Conservation (phyloP, 2,797 vertebrate genomes). For the Anguilla megastoma region DNA sequence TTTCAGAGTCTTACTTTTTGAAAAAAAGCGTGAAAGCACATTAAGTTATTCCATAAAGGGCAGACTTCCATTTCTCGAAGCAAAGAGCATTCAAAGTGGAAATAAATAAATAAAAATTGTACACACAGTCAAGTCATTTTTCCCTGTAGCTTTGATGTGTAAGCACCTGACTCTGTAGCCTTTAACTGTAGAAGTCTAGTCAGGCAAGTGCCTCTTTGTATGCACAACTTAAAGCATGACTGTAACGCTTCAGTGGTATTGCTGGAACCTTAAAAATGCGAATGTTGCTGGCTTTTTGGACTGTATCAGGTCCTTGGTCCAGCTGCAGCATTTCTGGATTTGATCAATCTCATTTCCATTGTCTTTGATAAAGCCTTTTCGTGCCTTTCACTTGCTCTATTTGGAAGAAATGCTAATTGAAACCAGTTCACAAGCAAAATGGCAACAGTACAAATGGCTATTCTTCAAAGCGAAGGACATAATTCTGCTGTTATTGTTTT, state of each 20-base stretch:
- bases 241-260: background rate
- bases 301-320: background rate
- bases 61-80: background rate
- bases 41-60: constrained; percentile 5
- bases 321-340: background rate
- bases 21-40: background rate
- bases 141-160: background rate
- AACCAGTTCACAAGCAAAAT: constrained; percentile 2
- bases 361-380: background rate
- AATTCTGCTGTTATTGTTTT: constrained; percentile 15
- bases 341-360: background rate
- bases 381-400: background rate
- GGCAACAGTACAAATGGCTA: background rate
- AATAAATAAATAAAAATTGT: constrained; percentile 8
- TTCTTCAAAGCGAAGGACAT: background rate
- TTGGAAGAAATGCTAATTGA: background rate
- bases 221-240: background rate
- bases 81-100: constrained; percentile 8
- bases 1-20: background rate
- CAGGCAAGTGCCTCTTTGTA: background rate
- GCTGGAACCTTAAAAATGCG: background rate
- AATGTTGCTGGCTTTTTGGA: background rate
- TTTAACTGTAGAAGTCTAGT: background rate
- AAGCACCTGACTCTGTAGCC: background rate
- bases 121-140: constrained; percentile 8